Conservation (phyloP, 1,140 invertebrate species). For the Dolichoris vasculosae region DNA sequence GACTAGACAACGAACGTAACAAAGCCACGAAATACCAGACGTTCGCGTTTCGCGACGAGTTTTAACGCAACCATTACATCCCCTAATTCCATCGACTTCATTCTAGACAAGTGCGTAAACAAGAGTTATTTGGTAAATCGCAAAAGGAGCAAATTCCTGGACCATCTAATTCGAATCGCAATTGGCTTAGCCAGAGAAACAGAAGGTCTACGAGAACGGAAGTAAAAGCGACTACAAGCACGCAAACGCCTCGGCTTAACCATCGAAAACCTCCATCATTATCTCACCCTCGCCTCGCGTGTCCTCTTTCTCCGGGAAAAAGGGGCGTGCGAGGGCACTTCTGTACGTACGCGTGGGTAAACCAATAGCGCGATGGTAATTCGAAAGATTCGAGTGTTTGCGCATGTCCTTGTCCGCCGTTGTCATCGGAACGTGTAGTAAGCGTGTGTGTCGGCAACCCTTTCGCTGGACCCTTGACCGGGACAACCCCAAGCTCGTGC, state of each 20-base stretch:
- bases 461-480: constrained; percentile 49
- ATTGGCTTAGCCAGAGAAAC: background rate
- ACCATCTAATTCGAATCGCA: background rate
- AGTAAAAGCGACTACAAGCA: background rate
- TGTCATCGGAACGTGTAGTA: background rate
- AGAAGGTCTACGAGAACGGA: background rate
- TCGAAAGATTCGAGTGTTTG: constrained; percentile 39
- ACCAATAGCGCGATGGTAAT: constrained; percentile 25
- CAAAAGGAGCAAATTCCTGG: constrained; percentile 25
- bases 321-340: constrained; percentile 1
- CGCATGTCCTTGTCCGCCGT: background rate
- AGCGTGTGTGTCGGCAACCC: constrained; percentile 30
- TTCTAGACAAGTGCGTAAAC: background rate
- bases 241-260: background rate
- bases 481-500: constrained; percentile 32
- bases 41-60: background rate
- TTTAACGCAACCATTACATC: background rate
- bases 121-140: background rate
- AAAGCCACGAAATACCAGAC: background rate
- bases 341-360: background rate
- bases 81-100: background rate
- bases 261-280: constrained; percentile 30
- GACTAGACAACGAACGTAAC: background rate
- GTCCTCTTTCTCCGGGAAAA: background rate
- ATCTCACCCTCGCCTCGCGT: background rate